A percentile compares a stretch with the other conserved stretches of the same genome.
Evolutionary conservation across 92 coral and sea anemone species (phyloP).

Genomic region (Blastomussa wellsi): DNA sequence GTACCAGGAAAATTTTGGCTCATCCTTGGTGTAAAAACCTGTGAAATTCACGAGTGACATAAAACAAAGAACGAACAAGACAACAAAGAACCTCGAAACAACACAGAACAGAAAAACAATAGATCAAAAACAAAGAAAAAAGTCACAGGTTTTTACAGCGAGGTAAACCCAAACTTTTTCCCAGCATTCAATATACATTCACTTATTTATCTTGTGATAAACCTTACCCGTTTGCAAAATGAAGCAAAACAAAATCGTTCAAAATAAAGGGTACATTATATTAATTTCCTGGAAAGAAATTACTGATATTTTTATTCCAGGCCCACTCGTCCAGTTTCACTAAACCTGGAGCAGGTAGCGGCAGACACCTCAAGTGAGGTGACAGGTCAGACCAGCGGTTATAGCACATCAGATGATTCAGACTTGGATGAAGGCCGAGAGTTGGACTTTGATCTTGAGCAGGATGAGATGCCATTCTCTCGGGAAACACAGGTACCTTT

Average conservation of each 20-base stretch:
- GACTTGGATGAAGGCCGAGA: slow-evolving; percentile 73
- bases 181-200: not conserved
- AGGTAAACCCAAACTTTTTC: too few relatives aligned
- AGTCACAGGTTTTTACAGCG: too few relatives aligned
- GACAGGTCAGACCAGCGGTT: slow-evolving; percentile 85
- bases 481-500: slow-evolving; percentile 73
- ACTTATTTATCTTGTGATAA: not conserved
- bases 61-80: too few relatives aligned
- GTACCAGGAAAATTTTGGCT: not conserved
- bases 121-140: too few relatives aligned
- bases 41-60: too few relatives aligned
- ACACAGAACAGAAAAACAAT: too few relatives aligned
- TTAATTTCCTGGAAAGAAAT: too few relatives aligned
- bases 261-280: not conserved
- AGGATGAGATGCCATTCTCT: slow-evolving; percentile 61
- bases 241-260: not conserved
- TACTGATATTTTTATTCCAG: slow-evolving; percentile 16
- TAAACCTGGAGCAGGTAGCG: slow-evolving; percentile 46
- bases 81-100: too few relatives aligned
- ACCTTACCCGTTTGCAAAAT: not conserved
- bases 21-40: too few relatives aligned
- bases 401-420: slow-evolving; percentile 93
- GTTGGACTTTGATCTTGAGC: slow-evolving; percentile 53
- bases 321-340: slow-evolving; percentile 64
- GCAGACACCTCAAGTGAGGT: slow-evolving; percentile 77